Conservation (phyloP, 2,888 invertebrate genomes). For the Dascillus cervinus region DNA sequence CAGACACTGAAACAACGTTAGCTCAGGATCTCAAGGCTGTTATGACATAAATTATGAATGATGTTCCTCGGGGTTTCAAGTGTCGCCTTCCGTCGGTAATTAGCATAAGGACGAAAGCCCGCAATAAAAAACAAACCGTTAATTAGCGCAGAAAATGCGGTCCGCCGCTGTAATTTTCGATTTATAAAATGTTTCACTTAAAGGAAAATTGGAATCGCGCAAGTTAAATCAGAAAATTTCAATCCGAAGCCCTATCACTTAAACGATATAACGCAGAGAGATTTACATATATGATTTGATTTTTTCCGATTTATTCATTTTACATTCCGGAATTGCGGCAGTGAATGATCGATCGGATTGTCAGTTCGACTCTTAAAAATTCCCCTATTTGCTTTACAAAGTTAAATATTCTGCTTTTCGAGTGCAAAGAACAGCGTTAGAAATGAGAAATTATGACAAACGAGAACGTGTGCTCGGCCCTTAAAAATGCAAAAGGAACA, state of each 20-base stretch:
- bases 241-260: slow-evolving; percentile 15
- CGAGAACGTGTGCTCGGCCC: slow-evolving; percentile 14
- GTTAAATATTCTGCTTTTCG: slow-evolving; percentile 11
- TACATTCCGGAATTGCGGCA: slow-evolving; percentile 7
- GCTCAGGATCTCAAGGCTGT: no score
- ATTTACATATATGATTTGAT: slow-evolving; percentile 23
- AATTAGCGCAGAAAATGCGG: no score
- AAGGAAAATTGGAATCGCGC: slow-evolving; percentile 1
- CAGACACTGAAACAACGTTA: no score
- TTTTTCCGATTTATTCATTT: slow-evolving; percentile 17
- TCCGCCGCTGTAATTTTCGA: no score
- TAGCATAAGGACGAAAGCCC: no score
- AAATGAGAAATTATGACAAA: slow-evolving; percentile 19
- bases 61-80: no score
- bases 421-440: slow-evolving; percentile 6
- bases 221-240: slow-evolving; percentile 14
- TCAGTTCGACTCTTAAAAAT: slow-evolving; percentile 1
- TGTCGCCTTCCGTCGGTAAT: no score
- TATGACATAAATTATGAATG: no score
- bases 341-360: slow-evolving; percentile 15
- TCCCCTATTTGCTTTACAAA: slow-evolving; percentile 13
- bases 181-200: no score
- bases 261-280: slow-evolving; percentile 17
- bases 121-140: no score
- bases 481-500: slow-evolving; percentile 13